Evolutionary conservation across 1,140 invertebrate species (phyloP).

Genomic region (Sitophilus oryzae): DNA sequence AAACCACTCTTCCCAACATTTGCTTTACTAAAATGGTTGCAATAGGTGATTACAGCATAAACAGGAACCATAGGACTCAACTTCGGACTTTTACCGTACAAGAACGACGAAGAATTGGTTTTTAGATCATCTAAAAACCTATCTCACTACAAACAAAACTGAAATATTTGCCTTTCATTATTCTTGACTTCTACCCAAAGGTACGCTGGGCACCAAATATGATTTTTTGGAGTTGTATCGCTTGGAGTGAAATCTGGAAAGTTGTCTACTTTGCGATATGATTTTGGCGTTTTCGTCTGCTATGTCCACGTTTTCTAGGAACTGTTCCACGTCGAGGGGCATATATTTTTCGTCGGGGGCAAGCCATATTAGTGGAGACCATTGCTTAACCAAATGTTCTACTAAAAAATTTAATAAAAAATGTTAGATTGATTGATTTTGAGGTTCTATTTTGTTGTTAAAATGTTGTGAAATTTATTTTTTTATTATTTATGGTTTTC

Average conservation of each 20-base stretch:
- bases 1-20: conserved; percentile 11
- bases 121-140: conserved; percentile 48
- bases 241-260: conserved; percentile 29
- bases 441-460: too few relatives aligned
- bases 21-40: conserved; percentile 25
- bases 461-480: too few relatives aligned
- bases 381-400: conserved; percentile 41
- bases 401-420: too few relatives aligned
- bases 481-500: too few relatives aligned
- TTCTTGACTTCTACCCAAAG: conserved; percentile 45
- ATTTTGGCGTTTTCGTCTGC: conserved; percentile 32
- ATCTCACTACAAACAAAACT: too few relatives aligned
- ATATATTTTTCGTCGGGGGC: conserved; percentile 58
- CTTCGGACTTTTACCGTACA: conserved; percentile 54
- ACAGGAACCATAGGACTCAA: conserved; percentile 49
- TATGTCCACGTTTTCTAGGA: conserved; percentile 52
- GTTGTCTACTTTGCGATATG: conserved; percentile 12
- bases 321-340: conserved; percentile 55
- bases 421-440: too few relatives aligned
- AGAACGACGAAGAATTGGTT: conserved; percentile 50
- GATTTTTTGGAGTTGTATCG: conserved; percentile 44
- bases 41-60: conserved; percentile 53
- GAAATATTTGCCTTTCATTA: too few relatives aligned
- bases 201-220: conserved; percentile 50
- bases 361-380: conserved; percentile 61